Evolutionary conservation across 2,888 invertebrate genomes (phyloP).

Genomic region (Drosophila lutescens): DNA sequence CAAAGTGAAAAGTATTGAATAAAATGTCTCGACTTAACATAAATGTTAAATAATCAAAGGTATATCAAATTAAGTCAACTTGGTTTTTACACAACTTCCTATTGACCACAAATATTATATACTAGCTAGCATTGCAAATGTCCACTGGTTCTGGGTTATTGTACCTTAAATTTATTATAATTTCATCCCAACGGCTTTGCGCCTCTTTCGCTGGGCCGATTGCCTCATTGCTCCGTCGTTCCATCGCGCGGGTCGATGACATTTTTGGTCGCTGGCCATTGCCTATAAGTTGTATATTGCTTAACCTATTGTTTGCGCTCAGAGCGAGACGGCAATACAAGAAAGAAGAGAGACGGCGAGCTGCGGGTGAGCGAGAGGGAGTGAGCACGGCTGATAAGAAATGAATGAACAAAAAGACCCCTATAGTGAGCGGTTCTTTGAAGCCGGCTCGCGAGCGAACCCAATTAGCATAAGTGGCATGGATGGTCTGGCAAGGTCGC

Average conservation of each 20-base stretch:
- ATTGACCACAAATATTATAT: no score
- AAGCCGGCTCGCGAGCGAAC: conserved; percentile 16
- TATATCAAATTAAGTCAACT: no score
- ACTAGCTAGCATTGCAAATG: conserved; percentile 13
- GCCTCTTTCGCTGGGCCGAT: conserved; percentile 4
- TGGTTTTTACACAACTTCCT: no score
- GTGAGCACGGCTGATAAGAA: conserved; percentile 4
- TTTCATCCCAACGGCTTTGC: conserved; percentile 41
- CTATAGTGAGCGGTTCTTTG: conserved; percentile 8
- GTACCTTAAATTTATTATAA: conserved; percentile 79
- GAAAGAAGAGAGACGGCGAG: background rate
- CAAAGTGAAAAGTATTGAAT: no score
- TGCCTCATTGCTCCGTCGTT: conserved; percentile 15
- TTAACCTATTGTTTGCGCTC: conserved; percentile 53
- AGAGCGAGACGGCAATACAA: conserved; percentile 15
- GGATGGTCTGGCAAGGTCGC: conserved; percentile 31
- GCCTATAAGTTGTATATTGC: conserved; percentile 47
- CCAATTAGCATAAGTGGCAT: conserved; percentile 33
- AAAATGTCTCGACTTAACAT: no score
- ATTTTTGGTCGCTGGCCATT: conserved; percentile 58
- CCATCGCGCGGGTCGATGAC: conserved; percentile 71
- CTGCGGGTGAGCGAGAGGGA: background rate
- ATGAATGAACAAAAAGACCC: background rate
- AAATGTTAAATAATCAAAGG: no score
- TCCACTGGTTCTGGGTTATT: conserved; percentile 60